phyloP scores from a whole-genome alignment of 2,888 invertebrate species.

The Eilema griseolum region DNA sequence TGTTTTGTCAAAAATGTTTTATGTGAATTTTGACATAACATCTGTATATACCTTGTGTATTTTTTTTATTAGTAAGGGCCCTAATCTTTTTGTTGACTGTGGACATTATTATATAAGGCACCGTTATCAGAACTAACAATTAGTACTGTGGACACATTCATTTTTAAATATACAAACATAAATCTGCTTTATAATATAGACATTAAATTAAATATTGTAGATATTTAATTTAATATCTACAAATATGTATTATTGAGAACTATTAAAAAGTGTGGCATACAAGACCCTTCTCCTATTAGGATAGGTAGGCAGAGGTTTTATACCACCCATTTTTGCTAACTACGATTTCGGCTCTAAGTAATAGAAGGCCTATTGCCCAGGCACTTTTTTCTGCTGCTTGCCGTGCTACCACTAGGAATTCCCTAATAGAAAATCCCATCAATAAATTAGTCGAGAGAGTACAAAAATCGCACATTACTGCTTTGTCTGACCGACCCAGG shows the following conservation, averaged over 20 bases:
- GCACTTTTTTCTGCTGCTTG: background rate
- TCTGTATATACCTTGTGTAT: too few relatives aligned
- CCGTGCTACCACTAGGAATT: background rate
- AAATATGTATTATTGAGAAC: too few relatives aligned
- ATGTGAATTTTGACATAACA: too few relatives aligned
- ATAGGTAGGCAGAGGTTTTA: background rate
- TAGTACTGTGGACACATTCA: conserved; percentile 28
- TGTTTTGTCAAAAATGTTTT: too few relatives aligned
- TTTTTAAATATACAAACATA: background rate
- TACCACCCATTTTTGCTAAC: background rate
- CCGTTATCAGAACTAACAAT: conserved; percentile 58
- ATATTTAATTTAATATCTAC: too few relatives aligned
- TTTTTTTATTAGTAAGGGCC: too few relatives aligned
- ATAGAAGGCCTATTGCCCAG: background rate
- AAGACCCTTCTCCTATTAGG: background rate
- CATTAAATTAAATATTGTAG: background rate
- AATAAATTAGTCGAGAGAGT: background rate
- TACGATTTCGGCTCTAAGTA: background rate
- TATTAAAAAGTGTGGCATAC: background rate
- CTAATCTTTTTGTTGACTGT: conserved; percentile 36
- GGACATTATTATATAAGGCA: conserved; percentile 69
- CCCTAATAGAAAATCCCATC: background rate
- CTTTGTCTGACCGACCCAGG: too few relatives aligned
- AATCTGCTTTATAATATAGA: background rate
- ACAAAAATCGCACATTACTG: background rate